Evolutionary conservation across 2,888 invertebrate genomes (phyloP).

Genomic region (Pristionchus japonicus): DNA sequence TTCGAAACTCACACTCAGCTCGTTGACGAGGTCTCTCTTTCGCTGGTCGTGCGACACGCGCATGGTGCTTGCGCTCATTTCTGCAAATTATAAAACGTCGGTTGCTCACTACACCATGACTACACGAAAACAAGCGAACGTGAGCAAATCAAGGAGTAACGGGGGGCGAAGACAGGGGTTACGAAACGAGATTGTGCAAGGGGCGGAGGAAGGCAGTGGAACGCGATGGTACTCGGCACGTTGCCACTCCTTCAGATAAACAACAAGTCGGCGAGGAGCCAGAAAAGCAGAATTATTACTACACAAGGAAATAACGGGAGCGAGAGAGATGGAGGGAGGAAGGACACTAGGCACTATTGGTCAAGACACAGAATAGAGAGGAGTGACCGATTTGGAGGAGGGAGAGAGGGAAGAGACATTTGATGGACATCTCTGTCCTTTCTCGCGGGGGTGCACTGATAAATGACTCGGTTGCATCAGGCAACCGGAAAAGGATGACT

Average conservation of each 20-base stretch:
- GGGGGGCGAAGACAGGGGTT: not conserved
- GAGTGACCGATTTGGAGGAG: not conserved
- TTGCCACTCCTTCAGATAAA: not conserved
- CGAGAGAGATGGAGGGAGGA: not conserved
- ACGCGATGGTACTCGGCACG: not conserved
- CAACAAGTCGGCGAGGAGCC: not conserved
- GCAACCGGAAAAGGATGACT: slow-evolving; percentile 8
- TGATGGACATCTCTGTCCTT: slow-evolving; percentile 25
- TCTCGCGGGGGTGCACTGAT: not conserved
- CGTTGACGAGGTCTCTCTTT: slow-evolving; percentile 54
- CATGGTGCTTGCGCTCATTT: slow-evolving; percentile 45
- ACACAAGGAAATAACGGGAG: not conserved
- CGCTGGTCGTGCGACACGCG: slow-evolving; percentile 46
- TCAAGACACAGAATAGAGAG: not conserved
- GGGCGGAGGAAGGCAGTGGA: not conserved
- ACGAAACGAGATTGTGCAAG: not conserved
- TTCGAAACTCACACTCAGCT: slow-evolving; percentile 52
- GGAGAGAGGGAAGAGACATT: not conserved
- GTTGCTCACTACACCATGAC: not conserved
- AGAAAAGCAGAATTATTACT: not conserved
- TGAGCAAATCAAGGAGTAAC: not conserved
- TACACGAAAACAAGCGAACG: not conserved
- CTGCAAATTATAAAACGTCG: not conserved
- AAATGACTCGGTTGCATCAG: not conserved
- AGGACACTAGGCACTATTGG: not conserved